These are phyloP conservation scores for Dasyornis broadbenti DNA, from an alignment of 2,113 vertebrate species.

Conservation along the genomic window DNA sequence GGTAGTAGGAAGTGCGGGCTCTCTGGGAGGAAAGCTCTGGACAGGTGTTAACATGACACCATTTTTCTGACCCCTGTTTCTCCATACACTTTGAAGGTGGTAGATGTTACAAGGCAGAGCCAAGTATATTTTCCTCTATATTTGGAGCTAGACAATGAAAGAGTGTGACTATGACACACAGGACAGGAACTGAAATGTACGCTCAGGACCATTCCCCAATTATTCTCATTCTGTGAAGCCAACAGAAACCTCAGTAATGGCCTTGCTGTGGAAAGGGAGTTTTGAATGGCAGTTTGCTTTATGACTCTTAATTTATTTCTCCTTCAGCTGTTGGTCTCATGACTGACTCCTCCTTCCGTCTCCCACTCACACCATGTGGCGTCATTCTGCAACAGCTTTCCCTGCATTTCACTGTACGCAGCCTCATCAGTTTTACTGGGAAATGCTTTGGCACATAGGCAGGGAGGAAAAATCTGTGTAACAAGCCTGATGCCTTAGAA, in stretches of 20 bases:
- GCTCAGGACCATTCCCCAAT: neutral
- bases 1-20: neutral
- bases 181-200: neutral
- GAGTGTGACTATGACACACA: neutral
- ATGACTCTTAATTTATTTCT: slow-evolving; percentile 47
- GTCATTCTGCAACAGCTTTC: slow-evolving; percentile 13
- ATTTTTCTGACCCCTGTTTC: neutral
- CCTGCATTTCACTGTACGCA: neutral
- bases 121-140: neutral
- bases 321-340: neutral
- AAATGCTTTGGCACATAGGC: neutral
- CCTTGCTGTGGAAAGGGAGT: neutral
- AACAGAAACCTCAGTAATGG: neutral
- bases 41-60: neutral
- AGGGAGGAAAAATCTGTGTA: slow-evolving; percentile 5
- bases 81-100: neutral
- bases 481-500: neutral
- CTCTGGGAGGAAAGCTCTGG: neutral
- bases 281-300: slow-evolving; percentile 39
- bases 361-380: neutral
- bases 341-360: slow-evolving; percentile 1
- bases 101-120: neutral
- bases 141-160: neutral
- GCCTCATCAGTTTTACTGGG: neutral
- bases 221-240: neutral